Conservation (phyloP, 2,888 invertebrate species). For the Brenthis ino region DNA sequence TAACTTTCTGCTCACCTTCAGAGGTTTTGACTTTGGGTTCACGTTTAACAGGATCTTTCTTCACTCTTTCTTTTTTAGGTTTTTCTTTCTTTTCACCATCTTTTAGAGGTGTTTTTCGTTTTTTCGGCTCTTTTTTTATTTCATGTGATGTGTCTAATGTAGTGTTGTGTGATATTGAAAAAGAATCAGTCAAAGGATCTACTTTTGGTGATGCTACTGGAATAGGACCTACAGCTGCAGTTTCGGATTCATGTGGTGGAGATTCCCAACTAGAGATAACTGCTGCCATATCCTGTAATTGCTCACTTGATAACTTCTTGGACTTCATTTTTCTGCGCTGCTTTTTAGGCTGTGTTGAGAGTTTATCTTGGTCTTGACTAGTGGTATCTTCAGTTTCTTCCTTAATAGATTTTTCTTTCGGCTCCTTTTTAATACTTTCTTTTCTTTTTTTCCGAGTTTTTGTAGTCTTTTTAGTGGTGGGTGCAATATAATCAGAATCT, state of each 20-base stretch:
- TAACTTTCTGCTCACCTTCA: slow-evolving; percentile 51
- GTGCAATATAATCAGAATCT: slow-evolving; percentile 73
- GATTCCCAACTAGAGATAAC: slow-evolving; percentile 69
- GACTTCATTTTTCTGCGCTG: slow-evolving; percentile 42
- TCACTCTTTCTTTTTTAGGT: slow-evolving; percentile 48
- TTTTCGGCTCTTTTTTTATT: slow-evolving; percentile 59
- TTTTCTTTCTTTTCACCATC: slow-evolving; percentile 49
- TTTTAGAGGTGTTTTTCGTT: slow-evolving; percentile 56
- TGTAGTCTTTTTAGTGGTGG: slow-evolving; percentile 52
- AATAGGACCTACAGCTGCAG: slow-evolving; percentile 44
- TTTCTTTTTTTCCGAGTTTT: slow-evolving; percentile 58
- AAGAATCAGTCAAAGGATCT: slow-evolving; percentile 34
- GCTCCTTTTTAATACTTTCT: slow-evolving; percentile 54
- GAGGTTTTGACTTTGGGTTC: slow-evolving; percentile 45
- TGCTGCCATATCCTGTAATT: slow-evolving; percentile 63
- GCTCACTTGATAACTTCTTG: slow-evolving; percentile 55
- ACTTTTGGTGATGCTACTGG: slow-evolving; percentile 40
- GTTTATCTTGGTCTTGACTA: slow-evolving; percentile 38
- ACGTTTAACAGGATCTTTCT: slow-evolving; percentile 45
- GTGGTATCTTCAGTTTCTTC: slow-evolving; percentile 37
- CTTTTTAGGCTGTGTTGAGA: slow-evolving; percentile 36
- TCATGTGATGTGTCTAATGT: slow-evolving; percentile 26
- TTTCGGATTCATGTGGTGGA: slow-evolving; percentile 57
- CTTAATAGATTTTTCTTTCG: slow-evolving; percentile 46
- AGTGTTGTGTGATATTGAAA: slow-evolving; percentile 8